phyloP scores from a whole-genome alignment of 2,888 invertebrate species.

The Xanthorhoe spadicearia region DNA sequence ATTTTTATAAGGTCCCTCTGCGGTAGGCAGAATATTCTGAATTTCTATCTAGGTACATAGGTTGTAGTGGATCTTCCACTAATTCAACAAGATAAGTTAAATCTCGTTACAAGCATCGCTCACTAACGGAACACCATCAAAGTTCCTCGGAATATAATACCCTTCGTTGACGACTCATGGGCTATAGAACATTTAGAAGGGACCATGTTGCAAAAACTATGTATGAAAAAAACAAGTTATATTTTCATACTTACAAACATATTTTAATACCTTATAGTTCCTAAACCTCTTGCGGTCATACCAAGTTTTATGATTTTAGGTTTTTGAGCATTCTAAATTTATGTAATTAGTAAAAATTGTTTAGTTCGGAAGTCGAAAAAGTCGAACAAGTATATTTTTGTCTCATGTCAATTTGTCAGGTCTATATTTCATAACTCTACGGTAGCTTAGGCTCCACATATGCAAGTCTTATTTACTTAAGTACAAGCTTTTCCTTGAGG shows the following conservation, averaged over 20 bases:
- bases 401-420: not conserved
- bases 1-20: no score
- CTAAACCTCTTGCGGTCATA: no score
- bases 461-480: constrained; percentile 57
- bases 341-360: no score
- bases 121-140: constrained; percentile 46
- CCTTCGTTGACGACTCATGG: constrained; percentile 9
- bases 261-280: no score
- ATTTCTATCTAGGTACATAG: not conserved
- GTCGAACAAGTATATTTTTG: no score
- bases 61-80: constrained; percentile 14
- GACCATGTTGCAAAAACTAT: no score
- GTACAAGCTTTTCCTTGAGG: constrained; percentile 49
- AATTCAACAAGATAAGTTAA: constrained; percentile 22
- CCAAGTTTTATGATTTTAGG: no score
- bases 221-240: no score
- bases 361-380: no score
- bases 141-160: constrained; percentile 55
- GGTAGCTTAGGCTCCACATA: constrained; percentile 40
- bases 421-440: not conserved
- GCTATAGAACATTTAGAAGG: constrained; percentile 12
- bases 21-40: not conserved
- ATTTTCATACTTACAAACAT: no score
- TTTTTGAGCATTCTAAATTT: no score
- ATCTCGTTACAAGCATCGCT: constrained; percentile 34